These are phyloP conservation scores for Chiridota heheva DNA, from an alignment of 35 echinoderm and acorn worm genomes.

Conservation along the genomic window DNA sequence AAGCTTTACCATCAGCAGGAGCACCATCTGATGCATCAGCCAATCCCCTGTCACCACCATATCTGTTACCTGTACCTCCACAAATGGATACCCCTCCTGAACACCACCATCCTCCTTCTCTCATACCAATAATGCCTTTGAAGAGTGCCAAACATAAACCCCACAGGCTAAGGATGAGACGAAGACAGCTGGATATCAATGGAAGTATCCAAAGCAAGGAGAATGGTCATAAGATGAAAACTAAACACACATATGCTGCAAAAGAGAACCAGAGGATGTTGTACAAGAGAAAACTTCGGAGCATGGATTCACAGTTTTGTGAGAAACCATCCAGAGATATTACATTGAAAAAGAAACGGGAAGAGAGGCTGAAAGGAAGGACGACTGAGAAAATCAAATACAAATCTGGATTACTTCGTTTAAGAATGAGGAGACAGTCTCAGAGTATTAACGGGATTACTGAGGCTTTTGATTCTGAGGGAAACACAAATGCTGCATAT, in stretches of 20 bases:
- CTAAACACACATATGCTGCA: constrained; percentile 45
- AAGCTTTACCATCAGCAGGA: too few relatives aligned
- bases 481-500: constrained; percentile 18
- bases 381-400: neutral
- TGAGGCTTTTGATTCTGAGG: neutral
- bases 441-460: constrained; percentile 2
- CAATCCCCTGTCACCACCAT: constrained; percentile 63
- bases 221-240: too few relatives aligned
- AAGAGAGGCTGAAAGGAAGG: neutral
- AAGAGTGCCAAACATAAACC: too few relatives aligned
- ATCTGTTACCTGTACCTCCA: constrained; percentile 83
- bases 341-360: neutral
- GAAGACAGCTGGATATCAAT: too few relatives aligned
- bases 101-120: constrained; percentile 72
- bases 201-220: too few relatives aligned
- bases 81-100: constrained; percentile 64
- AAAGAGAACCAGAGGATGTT: constrained; percentile 17
- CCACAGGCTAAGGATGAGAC: too few relatives aligned
- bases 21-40: too few relatives aligned
- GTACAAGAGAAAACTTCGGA: constrained; percentile 35
- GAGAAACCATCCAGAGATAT: neutral
- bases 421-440: neutral
- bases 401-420: neutral
- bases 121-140: constrained; percentile 81
- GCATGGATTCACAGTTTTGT: neutral